Base-by-base conservation (phyloP, 2,888 invertebrate genomes). In the Lacanobia wlatinum region DNA sequence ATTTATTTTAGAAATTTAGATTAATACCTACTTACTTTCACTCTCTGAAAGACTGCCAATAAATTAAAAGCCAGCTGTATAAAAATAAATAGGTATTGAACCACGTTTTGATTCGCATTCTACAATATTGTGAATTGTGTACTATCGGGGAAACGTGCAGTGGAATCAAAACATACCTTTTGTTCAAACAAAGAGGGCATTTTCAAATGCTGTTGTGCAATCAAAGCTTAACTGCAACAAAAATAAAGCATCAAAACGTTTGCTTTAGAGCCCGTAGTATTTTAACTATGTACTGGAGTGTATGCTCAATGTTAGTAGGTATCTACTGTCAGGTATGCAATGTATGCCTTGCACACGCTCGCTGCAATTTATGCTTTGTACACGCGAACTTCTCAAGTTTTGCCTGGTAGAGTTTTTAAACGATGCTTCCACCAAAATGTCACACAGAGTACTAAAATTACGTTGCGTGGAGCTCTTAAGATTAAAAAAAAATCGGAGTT, bases 121-220 rank as follows among this genome's bases (percentile, higher is more conserved):
- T 61, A 61, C 60, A 66, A 64, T 59, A 64, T 52, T 52, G n/a
- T 53, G 75, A 74, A 46, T 70, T 72, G 60, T 70, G 18, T 53
- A 60, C 62, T 84, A 75, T 73, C 69, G 50, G 59, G 23, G 34
- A 68, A 70, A 74, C 59, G 48, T 73, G 63, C 70, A 70, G 23
- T 58, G 56, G 50, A 77, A 85, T 85, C 66, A 80, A 83, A 84
- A 72, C 66, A 74, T 28, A 40, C 70, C 56, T 80, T 76, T 58
- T 71, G 60, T 80, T 70, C 21, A 55, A 74, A 82, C 59, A 73
- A 73, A 70, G 56, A 63, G 70, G 67, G 52, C 40, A 53, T 72
- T 82, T 72, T 46, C 55, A 65, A 83, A 73, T 55, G 62, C 43
- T 48, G 46, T 23, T 63, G 23, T 64, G 56, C 71, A 61, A 79